These are phyloP conservation scores for Hemibagrus wyckioides DNA, from an alignment of 2,113 vertebrate genomes.

Conservation along the genomic window DNA sequence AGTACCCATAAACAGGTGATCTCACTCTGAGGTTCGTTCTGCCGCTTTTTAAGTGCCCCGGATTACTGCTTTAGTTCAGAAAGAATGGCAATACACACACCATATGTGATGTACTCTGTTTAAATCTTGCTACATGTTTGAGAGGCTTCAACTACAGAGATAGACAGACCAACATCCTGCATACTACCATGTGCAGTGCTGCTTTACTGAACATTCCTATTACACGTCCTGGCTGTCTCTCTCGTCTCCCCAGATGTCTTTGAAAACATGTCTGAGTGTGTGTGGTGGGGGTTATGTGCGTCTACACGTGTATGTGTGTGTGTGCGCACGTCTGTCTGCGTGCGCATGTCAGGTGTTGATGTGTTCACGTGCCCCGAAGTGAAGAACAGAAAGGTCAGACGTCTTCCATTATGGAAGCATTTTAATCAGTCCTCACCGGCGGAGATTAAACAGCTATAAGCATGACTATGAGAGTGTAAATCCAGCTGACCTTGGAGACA, in stretches of 20 bases:
- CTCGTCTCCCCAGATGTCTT: conserved; percentile 70
- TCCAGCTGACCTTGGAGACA: conserved; percentile 89
- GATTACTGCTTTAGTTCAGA: conserved; percentile 64
- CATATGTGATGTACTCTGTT: conserved; percentile 67
- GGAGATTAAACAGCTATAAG: conserved; percentile 83
- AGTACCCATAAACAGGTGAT: conserved; percentile 13
- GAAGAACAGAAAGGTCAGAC: conserved; percentile 80
- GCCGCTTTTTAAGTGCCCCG: neutral
- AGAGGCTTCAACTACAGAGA: conserved; percentile 8
- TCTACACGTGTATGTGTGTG: conserved; percentile 47
- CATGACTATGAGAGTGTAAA: conserved; percentile 85
- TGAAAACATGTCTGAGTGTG: conserved; percentile 64
- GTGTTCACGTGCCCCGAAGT: conserved; percentile 65
- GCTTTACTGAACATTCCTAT: conserved; percentile 59
- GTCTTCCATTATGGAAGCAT: conserved; percentile 78
- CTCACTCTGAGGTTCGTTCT: neutral
- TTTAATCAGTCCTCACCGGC: conserved; percentile 86
- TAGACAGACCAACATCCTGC: conserved; percentile 43
- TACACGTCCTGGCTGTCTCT: conserved; percentile 69
- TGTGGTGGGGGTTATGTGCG: conserved; percentile 54
- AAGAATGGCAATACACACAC: conserved; percentile 62
- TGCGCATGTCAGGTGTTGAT: conserved; percentile 46
- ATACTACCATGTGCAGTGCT: conserved; percentile 52
- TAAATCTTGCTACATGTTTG: conserved; percentile 59
- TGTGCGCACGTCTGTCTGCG: conserved; percentile 43